Evolutionary conservation across 2,113 vertebrate species (phyloP).

Genomic region (Rostratula benghalensis): DNA sequence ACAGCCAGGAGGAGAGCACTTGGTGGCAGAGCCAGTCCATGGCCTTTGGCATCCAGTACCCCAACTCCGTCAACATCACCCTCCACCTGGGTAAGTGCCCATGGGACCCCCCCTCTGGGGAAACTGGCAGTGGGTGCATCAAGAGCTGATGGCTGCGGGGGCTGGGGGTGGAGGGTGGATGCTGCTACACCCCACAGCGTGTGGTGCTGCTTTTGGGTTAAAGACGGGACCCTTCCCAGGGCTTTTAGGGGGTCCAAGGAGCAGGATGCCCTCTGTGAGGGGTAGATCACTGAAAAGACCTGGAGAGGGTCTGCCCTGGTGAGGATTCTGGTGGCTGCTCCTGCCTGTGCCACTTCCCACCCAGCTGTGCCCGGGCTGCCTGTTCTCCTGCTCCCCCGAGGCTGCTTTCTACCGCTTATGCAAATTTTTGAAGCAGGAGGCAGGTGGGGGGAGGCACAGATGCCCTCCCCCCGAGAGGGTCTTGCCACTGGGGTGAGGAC

Average conservation of each 20-base stretch:
- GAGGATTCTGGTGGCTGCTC: not conserved
- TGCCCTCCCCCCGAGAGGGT: not conserved
- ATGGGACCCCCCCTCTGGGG: accelerated
- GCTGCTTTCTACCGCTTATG: not conserved
- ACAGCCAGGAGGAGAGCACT: conserved; percentile 89
- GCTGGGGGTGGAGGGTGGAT: not conserved
- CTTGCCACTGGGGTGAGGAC: not conserved
- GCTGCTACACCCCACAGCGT: not conserved
- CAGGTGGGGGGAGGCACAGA: not conserved
- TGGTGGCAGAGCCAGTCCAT: conserved; percentile 99
- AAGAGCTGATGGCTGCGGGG: accelerated
- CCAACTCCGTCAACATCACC: conserved; percentile 88
- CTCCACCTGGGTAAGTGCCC: conserved; percentile 85
- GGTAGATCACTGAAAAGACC: not conserved
- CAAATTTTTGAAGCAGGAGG: not conserved
- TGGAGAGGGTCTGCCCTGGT: not conserved
- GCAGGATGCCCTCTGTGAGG: not conserved
- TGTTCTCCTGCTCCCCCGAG: not conserved
- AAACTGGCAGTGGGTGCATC: accelerated
- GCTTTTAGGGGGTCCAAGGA: not conserved
- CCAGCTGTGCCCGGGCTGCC: accelerated
- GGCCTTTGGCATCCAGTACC: conserved; percentile 88
- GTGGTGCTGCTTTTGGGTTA: not conserved
- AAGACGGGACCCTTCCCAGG: not conserved
- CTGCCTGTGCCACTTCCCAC: not conserved